These are phyloP conservation scores for Pelochelys cantorii DNA, from an alignment of 2,797 vertebrate species.

Conservation along the genomic window DNA sequence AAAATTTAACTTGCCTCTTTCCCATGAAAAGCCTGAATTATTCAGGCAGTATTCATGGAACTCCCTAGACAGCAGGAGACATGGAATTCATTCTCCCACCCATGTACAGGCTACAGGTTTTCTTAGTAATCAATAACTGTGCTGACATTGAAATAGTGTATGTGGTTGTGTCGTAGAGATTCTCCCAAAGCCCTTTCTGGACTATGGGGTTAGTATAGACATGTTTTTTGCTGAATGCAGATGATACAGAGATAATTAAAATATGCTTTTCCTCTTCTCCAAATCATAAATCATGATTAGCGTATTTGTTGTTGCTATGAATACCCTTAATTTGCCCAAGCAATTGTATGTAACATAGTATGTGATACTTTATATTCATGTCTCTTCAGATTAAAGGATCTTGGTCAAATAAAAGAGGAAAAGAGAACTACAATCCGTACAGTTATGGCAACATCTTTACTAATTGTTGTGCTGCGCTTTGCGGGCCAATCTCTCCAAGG, in stretches of 20 bases:
- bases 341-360: background rate
- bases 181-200: slow-evolving; percentile 18
- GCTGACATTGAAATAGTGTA: background rate
- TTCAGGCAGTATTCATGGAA: background rate
- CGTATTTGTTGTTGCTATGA: background rate
- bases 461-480: slow-evolving; percentile 96
- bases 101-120: background rate
- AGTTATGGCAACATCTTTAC: slow-evolving; percentile 96
- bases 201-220: background rate
- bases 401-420: slow-evolving; percentile 98
- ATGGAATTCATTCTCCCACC: background rate
- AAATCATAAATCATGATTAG: background rate
- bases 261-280: background rate
- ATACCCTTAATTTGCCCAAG: background rate
- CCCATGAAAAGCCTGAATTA: background rate
- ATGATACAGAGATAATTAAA: background rate
- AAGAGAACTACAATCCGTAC: slow-evolving; percentile 99
- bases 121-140: background rate
- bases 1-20: background rate
- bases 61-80: background rate
- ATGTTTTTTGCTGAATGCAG: background rate
- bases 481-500: slow-evolving; percentile 97
- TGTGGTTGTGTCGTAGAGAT: background rate
- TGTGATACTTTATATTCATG: slow-evolving; percentile 36
- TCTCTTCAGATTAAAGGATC: slow-evolving; percentile 96